Base-by-base conservation (phyloP, 2,888 invertebrate species). In the Caenorhabditis japonica region DNA sequence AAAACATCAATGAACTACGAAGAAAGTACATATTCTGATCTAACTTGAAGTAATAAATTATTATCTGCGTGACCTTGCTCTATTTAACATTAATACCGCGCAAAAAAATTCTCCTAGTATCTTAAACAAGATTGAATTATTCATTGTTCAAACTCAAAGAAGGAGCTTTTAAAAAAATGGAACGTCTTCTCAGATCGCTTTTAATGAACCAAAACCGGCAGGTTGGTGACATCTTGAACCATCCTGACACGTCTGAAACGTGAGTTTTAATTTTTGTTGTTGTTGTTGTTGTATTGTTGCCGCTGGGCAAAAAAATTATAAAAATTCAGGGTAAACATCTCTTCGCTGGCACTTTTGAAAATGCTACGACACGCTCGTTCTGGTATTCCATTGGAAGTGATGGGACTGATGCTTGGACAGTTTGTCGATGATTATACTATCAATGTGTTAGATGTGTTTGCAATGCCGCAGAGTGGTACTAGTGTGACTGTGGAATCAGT, bases 371-470 rank as follows among this genome's bases (percentile, higher is more conserved):
- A 99, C 89, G 99, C 97, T 4, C 91, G 99, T 8, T 61, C 69
- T 23, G 80, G 80, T 36, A 61, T 80, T n/a, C 80, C 80, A 1
- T 49, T 80, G 8, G 80, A 80, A 44, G 79, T 99, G 66, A 99
- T 99, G 99, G 99, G 99, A 84, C 91, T 99, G 80, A 91, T 93
- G 93, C 79, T 91, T 90, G 94, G 94, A 77, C 95, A 96, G 91
- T 99, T 99, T 90, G 97, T 99, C n/a, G 99, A 99, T 89, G 99
- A 99, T 88, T 99, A 99, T 89, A 99, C 99, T 47, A 97, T 99
- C 1, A 92, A 96, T 82, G 99, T 99, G 2, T 96, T 97, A 85
- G 99, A 99, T 90, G 99, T 99, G 1, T 99, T 99, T 90, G 99
- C 99, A 2, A 99, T 99, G 99, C 99, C 99, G 19, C 99, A 99